Evolutionary conservation across 2,797 vertebrate genomes (phyloP).

Genomic region (Ispidina lecontei): DNA sequence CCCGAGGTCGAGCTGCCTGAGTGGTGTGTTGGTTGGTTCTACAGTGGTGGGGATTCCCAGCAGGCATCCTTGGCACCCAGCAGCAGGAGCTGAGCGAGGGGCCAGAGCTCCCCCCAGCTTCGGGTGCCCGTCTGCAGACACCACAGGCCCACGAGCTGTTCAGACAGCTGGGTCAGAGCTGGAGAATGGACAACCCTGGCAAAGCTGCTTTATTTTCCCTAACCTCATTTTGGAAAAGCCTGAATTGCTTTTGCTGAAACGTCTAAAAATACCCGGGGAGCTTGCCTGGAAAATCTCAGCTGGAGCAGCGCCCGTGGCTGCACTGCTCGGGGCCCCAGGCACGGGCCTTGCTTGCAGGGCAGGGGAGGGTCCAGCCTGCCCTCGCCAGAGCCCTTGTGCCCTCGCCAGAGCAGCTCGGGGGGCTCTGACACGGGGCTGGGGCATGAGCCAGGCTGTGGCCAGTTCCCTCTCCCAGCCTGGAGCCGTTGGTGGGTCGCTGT

Average conservation of each 20-base stretch:
- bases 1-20: too few species aligned
- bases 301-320: neutral
- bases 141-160: too few species aligned
- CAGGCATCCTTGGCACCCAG: too few species aligned
- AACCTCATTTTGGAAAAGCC: constrained; percentile 33
- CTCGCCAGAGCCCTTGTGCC: fast-evolving
- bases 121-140: fast-evolving
- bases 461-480: neutral
- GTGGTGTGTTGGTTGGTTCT: too few species aligned
- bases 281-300: neutral
- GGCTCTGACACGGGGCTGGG: too few species aligned
- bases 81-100: too few species aligned
- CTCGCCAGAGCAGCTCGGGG: fast-evolving
- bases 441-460: neutral
- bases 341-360: fast-evolving
- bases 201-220: neutral
- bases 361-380: neutral
- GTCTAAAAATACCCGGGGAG: constrained; percentile 47
- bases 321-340: neutral
- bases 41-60: too few species aligned
- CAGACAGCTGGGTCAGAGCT: neutral
- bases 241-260: constrained; percentile 47
- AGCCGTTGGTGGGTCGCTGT: fast-evolving
- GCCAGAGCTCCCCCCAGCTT: too few species aligned
- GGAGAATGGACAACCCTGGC: neutral